Base-by-base conservation (phyloP, 2,113 vertebrate species). In the Ctenodactylus gundi region DNA sequence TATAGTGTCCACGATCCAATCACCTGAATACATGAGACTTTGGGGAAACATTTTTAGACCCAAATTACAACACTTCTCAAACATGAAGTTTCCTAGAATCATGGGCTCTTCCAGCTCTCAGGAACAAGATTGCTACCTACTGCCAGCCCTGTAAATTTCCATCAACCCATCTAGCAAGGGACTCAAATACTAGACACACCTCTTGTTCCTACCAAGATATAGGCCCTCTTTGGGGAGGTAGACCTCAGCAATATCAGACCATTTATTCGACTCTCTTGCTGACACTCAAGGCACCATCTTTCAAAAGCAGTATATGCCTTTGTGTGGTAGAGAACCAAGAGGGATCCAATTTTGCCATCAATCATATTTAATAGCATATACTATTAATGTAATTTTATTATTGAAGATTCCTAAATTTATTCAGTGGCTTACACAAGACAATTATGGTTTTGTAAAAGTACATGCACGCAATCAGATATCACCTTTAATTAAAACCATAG, bases 331-430 rank as follows among this genome's bases (percentile, higher is more conserved):
- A 96, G 97, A 98, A 97, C 96, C 98, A 97, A 97, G 97, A 98
- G 97, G 98, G 97, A 97, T 97, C 98, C 97, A 98, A 98, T 98
- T 98, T 98, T 98, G 97, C 98, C 97, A 98, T 98, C 98, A 98
- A 98, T 98, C 98, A 98, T 98, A 98, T 98, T 98, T 98, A 98
- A 98, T 98, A 98, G 98, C 98, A 97, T 97, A 98, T 98, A 98
- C 98, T 98, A 98, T 98, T 98, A 98, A 98, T 98, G 98, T 98
- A 98, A 98, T 98, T 98, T 98, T 98, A 97, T 98, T 98, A 98
- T 97, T 98, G 98, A 98, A 98, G 97, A 98, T 98, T 98, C 97
- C 97, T 97, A 98, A 98, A 97, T 97, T 98, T 98, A 98, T 98
- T 98, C 98, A 97, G 97, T 97, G 97, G 97, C 97, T 98, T 97